phyloP scores from a whole-genome alignment of 2,113 vertebrate species.

The Bubo blakistoni region DNA sequence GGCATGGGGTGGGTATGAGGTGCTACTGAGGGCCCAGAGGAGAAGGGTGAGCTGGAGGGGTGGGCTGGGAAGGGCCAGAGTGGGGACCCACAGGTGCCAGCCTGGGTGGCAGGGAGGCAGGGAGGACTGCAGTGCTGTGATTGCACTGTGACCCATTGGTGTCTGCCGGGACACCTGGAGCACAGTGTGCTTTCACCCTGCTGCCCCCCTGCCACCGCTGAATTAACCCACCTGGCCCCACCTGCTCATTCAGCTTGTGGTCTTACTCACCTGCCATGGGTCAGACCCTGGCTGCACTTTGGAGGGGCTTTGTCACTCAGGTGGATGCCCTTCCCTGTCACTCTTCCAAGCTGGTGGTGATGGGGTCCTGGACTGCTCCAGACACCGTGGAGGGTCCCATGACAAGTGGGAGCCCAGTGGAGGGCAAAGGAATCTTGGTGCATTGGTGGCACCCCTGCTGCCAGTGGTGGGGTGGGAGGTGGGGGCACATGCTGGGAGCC shows the following conservation, averaged over 20 bases:
- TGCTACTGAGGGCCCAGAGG: background rate
- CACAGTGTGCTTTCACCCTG: background rate
- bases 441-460: background rate
- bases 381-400: background rate
- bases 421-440: background rate
- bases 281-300: background rate
- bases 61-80: background rate
- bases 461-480: background rate
- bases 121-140: conserved; percentile 34
- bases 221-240: background rate
- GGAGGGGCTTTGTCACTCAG: background rate
- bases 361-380: rapidly evolving
- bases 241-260: rapidly evolving
- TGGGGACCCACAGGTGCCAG: background rate
- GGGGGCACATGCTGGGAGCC: rapidly evolving
- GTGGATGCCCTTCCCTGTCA: background rate
- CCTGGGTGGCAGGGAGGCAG: background rate
- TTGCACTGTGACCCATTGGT: background rate
- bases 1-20: background rate
- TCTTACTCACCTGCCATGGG: background rate
- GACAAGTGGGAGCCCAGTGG: rapidly evolving
- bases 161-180: background rate
- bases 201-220: background rate
- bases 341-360: rapidly evolving
- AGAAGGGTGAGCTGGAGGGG: background rate